These are phyloP conservation scores for Telmatochromis sp. DNA, from an alignment of 2,113 vertebrate species.

Conservation along the genomic window DNA sequence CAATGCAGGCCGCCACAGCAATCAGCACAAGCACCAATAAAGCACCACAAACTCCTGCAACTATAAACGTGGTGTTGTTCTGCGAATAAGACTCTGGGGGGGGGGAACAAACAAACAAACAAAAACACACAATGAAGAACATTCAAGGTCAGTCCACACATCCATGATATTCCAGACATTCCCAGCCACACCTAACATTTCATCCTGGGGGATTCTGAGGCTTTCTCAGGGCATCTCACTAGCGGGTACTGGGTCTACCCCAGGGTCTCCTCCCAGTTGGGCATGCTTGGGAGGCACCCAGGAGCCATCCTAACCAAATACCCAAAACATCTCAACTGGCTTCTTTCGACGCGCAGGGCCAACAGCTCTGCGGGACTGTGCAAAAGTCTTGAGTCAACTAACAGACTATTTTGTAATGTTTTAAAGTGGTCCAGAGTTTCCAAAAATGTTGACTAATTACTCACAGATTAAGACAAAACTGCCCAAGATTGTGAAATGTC, in stretches of 20 bases:
- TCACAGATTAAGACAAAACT: not conserved
- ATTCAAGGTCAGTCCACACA: not conserved
- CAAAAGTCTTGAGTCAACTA: not conserved
- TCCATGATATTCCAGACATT: not conserved
- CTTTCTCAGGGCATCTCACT: not conserved
- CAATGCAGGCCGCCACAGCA: conserved; percentile 73
- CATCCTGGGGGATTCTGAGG: not conserved
- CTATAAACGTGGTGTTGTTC: conserved; percentile 66
- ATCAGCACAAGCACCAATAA: conserved; percentile 77
- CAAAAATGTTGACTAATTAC: not conserved
- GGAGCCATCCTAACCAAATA: not conserved
- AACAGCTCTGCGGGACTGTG: not conserved
- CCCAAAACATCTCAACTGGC: not conserved
- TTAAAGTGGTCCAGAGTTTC: not conserved
- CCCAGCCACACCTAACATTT: not conserved
- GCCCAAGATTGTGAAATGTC: not conserved
- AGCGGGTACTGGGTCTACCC: not conserved
- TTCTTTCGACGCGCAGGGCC: accelerated
- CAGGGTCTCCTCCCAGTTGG: not conserved
- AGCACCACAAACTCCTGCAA: conserved; percentile 76
- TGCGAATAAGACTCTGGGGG: conserved; percentile 62
- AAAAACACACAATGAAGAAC: not conserved
- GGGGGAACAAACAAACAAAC: accelerated
- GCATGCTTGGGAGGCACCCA: not conserved
- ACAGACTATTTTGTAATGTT: not conserved